Percentiles rank a stretch among this genome's conserved stretches.
Conservation (phyloP, 2,888 invertebrate species). For the Epistrophe eligans region DNA sequence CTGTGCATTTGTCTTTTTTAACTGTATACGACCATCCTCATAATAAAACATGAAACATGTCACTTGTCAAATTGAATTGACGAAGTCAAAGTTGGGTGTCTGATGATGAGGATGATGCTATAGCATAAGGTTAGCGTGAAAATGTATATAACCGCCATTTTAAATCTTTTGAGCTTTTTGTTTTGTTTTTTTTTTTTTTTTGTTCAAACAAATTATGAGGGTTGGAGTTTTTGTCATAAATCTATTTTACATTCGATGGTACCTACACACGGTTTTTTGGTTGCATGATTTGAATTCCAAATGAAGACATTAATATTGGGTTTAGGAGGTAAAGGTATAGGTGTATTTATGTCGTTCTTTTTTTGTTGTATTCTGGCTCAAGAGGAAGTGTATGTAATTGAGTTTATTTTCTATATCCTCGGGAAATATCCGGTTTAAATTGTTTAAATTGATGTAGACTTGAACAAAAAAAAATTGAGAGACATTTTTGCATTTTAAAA, state of each 20-base stretch:
- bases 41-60: conserved; percentile 45
- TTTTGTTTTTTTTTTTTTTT: not conserved
- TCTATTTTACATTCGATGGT: conserved; percentile 18
- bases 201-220: not conserved
- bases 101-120: not conserved
- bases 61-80: conserved; percentile 70
- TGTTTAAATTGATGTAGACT: conserved; percentile 47
- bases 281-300: conserved; percentile 54
- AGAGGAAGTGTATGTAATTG: conserved; percentile 53
- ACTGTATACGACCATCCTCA: conserved; percentile 8
- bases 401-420: conserved; percentile 70
- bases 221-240: conserved; percentile 15
- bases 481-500: not conserved
- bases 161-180: conserved; percentile 21
- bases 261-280: conserved; percentile 27
- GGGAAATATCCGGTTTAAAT: conserved; percentile 46
- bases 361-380: not conserved
- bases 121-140: conserved; percentile 9
- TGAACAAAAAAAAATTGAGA: not conserved
- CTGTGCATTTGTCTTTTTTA: not conserved
- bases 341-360: no score
- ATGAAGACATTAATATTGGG: conserved; percentile 36
- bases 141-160: conserved; percentile 33
- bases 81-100: conserved; percentile 20
- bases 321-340: not conserved